Evolutionary conservation across 2,888 invertebrate genomes (phyloP), one percentile per base, ranked within the genome.

Genomic region (Xiphydria camelus): DNA sequence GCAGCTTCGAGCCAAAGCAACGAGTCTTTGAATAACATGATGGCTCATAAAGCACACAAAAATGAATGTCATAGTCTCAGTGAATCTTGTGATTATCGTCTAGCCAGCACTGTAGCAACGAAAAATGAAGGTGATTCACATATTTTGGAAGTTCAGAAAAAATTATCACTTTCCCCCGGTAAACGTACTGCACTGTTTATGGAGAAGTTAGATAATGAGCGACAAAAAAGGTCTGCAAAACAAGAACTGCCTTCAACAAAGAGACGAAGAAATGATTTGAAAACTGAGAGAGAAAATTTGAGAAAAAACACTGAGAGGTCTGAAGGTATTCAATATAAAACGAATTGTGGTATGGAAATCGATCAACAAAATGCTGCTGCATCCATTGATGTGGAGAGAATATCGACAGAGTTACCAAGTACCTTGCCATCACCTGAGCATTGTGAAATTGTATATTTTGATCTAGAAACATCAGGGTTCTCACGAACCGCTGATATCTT

Each of bases 381-480:
- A n/a, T n/a, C n/a, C n/a, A 6, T 9, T 9, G 25, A 25, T n/a
- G 12, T 26, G n/a, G 6, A 26, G 10, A 26, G 12, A 12, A 26
- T 12, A 2, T n/a, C n/a, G n/a, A n/a, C n/a, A n/a, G n/a, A n/a
- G n/a, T n/a, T n/a, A n/a, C n/a, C n/a, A n/a, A n/a, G n/a, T n/a
- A n/a, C n/a, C n/a, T n/a, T n/a, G n/a, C 4, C 31, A 29, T 29
- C 39, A 3, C 6, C 26, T 26, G 43, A 47, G 6, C 23, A 50
- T 17, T 47, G 33, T 36, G 23, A 31, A n/a, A 38, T 57, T 1
- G 41, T 61, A 12, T 58, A 47, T 42, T 58, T 57, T 34, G 54
- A 61, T 34, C 41, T 56, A n/a, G 53, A 61, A 49, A 61, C 58
- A 1, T 53, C 57, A 2, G 49, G 55, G 5, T 50, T 59, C 4